Evolutionary conservation across 2,888 invertebrate genomes (phyloP).

Genomic region (Volucella inflata): DNA sequence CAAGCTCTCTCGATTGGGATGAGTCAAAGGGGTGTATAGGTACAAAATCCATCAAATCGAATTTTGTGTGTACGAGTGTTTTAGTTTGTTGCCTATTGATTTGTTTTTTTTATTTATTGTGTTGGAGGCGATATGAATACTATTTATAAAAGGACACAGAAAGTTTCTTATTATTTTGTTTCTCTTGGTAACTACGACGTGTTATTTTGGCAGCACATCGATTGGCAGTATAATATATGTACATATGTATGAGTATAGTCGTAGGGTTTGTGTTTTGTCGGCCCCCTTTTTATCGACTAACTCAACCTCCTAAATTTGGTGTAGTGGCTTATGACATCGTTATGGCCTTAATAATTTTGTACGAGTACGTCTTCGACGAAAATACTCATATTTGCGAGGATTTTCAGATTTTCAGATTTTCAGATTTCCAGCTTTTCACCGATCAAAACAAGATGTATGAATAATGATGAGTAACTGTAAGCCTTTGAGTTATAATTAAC

Average conservation of each 20-base stretch:
- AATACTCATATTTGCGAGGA: too few species aligned
- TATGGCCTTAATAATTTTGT: too few species aligned
- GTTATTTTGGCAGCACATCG: constrained; percentile 37
- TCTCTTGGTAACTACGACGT: constrained; percentile 34
- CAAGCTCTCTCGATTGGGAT: neutral
- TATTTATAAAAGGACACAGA: too few species aligned
- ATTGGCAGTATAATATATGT: constrained; percentile 31
- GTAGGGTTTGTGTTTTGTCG: neutral
- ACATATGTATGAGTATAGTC: neutral
- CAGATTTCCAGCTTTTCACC: too few species aligned
- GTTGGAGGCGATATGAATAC: too few species aligned
- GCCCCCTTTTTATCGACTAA: too few species aligned
- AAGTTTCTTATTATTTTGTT: neutral
- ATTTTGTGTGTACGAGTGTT: too few species aligned
- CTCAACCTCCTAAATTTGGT: too few species aligned
- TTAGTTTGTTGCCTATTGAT: constrained; percentile 23
- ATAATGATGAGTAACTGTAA: neutral
- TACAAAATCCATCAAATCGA: too few species aligned
- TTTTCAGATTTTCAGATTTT: too few species aligned
- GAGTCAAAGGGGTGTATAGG: neutral
- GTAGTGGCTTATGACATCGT: too few species aligned
- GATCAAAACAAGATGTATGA: neutral
- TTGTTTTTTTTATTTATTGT: neutral
- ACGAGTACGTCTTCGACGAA: too few species aligned
- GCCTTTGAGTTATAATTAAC: neutral